Conservation (phyloP, 2,113 vertebrate species). For the Myotis brandtii region DNA sequence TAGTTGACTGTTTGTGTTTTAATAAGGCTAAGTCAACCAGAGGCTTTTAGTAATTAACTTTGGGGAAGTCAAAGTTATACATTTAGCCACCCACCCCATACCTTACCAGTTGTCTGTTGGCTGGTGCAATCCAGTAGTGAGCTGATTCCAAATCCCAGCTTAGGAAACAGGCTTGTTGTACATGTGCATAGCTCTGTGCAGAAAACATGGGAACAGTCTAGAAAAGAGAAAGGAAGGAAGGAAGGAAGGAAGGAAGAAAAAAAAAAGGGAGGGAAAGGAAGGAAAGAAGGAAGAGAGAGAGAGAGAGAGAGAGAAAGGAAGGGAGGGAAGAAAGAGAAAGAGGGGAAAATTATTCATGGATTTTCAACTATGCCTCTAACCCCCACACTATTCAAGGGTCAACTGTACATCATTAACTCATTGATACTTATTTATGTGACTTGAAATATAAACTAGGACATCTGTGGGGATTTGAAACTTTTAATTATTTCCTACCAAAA, state of each 20-base stretch:
- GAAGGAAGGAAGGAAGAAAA: not conserved
- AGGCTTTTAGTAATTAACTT: not conserved
- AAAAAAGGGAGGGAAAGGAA: not conserved
- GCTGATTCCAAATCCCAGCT: slow-evolving; percentile 67
- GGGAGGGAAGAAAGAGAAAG: not conserved
- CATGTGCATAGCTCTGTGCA: slow-evolving; percentile 68
- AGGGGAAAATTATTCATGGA: not conserved
- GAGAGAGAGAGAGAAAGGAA: too few relatives aligned
- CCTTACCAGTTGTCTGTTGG: not conserved
- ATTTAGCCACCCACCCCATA: slow-evolving; percentile 64
- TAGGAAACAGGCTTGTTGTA: slow-evolving; percentile 67
- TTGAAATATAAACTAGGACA: not conserved
- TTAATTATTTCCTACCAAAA: not conserved
- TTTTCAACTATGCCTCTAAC: not conserved
- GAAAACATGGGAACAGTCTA: slow-evolving; percentile 57
- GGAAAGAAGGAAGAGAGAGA: not conserved
- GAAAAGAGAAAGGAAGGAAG: not conserved
- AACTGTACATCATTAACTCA: not conserved
- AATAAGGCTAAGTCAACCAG: not conserved
- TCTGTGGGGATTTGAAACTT: not conserved
- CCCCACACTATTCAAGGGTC: not conserved
- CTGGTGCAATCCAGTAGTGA: slow-evolving; percentile 75
- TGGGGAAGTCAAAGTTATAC: not conserved
- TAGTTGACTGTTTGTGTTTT: not conserved
- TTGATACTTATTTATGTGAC: not conserved